phyloP scores from a whole-genome alignment of 1,140 invertebrate species.

The Drosophila lini region DNA sequence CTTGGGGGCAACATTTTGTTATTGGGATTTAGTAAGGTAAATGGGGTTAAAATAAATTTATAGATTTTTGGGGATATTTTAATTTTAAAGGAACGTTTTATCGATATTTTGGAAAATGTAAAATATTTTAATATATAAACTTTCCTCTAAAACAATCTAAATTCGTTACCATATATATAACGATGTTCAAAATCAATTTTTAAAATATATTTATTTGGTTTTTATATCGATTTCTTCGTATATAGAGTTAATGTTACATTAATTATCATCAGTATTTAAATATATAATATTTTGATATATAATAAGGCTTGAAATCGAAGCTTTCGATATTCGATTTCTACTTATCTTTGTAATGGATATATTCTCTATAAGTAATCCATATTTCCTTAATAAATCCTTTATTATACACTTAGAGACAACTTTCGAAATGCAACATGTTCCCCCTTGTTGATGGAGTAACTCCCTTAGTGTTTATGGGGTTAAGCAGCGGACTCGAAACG shows the following conservation, averaged over 20 bases:
- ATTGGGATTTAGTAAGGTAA: neutral
- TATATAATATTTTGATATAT: too few relatives aligned
- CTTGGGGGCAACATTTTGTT: neutral
- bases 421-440: neutral
- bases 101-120: neutral
- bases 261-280: too few relatives aligned
- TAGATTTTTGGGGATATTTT: neutral
- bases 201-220: too few relatives aligned
- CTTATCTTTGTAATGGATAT: too few relatives aligned
- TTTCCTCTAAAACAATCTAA: neutral
- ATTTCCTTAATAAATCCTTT: too few relatives aligned
- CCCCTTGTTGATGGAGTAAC: neutral
- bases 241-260: too few relatives aligned
- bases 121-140: neutral
- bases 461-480: conserved; percentile 17
- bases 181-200: neutral
- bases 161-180: too few relatives aligned
- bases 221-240: too few relatives aligned
- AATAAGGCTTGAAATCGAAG: too few relatives aligned
- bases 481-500: conserved; percentile 33
- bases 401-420: neutral
- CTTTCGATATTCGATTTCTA: too few relatives aligned
- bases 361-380: neutral
- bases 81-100: neutral
- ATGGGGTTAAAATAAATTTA: too few relatives aligned